Evolutionary conservation across 35 echinoderm and acorn worm species (phyloP).

Genomic region (Ptychodera flava): DNA sequence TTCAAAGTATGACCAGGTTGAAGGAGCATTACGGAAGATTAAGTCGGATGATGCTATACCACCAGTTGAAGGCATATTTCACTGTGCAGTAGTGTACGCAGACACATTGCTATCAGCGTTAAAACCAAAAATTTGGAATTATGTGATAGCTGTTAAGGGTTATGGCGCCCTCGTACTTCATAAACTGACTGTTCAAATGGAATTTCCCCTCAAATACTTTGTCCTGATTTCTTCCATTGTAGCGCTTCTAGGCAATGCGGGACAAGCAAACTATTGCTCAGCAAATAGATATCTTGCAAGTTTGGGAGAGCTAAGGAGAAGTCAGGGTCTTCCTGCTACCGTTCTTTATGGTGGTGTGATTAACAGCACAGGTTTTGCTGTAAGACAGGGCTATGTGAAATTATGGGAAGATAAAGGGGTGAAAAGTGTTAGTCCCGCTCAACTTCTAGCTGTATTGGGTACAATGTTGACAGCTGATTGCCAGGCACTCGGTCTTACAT

Average conservation of each 20-base stretch:
- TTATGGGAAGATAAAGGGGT: too few species aligned
- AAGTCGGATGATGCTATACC: constrained; percentile 64
- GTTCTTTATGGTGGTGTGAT: too few species aligned
- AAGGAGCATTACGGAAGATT: constrained; percentile 72
- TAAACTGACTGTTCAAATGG: constrained; percentile 62
- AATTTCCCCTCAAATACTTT: constrained; percentile 84
- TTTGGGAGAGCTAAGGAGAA: constrained; percentile 48
- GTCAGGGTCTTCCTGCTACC: too few species aligned
- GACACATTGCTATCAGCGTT: constrained; percentile 56
- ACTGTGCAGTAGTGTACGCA: constrained; percentile 78
- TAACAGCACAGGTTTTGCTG: too few species aligned
- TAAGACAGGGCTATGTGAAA: too few species aligned
- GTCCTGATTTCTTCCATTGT: constrained; percentile 96
- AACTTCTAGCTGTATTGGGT: too few species aligned
- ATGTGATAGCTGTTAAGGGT: constrained; percentile 79
- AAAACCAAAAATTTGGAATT: constrained; percentile 71
- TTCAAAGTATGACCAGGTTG: constrained; percentile 65
- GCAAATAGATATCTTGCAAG: constrained; percentile 72
- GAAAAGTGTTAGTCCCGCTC: too few species aligned
- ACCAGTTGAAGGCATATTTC: constrained; percentile 89
- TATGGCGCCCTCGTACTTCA: constrained; percentile 82
- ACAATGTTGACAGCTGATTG: constrained; percentile 76
- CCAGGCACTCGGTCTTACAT: constrained; percentile 50
- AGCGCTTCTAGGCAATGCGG: constrained; percentile 87
- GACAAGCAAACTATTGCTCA: too few species aligned